Evolutionary conservation across 1,140 invertebrate genomes (phyloP), one percentile per base, ranked within the genome.

Genomic region (Drosophila gunungcola): DNA sequence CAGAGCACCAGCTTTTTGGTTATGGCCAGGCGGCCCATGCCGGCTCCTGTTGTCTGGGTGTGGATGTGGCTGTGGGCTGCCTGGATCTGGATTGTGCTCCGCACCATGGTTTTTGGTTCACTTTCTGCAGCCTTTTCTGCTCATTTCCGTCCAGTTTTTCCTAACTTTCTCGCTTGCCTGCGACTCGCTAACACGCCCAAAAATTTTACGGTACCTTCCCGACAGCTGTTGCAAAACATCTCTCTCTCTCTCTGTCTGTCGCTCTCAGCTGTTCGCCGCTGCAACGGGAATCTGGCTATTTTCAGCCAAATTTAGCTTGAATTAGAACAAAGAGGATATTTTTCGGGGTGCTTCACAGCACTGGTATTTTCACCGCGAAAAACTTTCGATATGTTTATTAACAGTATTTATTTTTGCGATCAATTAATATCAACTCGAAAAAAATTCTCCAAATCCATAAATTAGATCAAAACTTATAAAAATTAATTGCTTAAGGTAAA

Each of bases 1-100:
- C 90, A 91, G 13, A 91, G 65, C 11, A 91, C 57, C 34, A 91
- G 53, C 63, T 79, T 86, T n/a, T 91, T 91, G 49, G 79, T 91
- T 32, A 85, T 76, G 21, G 75, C 63, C 51, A 69, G 45, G 48
- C 84, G 80, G 2, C 54, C 64, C 25, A 61, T 49, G 34, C 25
- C 41, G 52, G 52, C 38, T 45, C n/a, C 48, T 16, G 42, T 46
- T 39, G 46, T 21, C 57, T 54, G 41, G 4, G 46, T n/a, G 16
- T 68, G 45, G 12, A 21, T 21, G 16, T 21, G 16, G 38, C 12
- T 25, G 49, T 38, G 16, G 16, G 16, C 16, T 21, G 16, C 16
- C 16, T 21, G 16, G 16, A 21, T 21, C 11, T 32, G 13, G 36
- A 52, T 3, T n/a, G 64, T 27, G 64, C 56, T 76, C 36, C 65